A percentile compares a stretch with the other conserved stretches of the same genome.
Evolutionary conservation across 2,797 vertebrate genomes (phyloP).

Genomic region (Clarias fuscus): DNA sequence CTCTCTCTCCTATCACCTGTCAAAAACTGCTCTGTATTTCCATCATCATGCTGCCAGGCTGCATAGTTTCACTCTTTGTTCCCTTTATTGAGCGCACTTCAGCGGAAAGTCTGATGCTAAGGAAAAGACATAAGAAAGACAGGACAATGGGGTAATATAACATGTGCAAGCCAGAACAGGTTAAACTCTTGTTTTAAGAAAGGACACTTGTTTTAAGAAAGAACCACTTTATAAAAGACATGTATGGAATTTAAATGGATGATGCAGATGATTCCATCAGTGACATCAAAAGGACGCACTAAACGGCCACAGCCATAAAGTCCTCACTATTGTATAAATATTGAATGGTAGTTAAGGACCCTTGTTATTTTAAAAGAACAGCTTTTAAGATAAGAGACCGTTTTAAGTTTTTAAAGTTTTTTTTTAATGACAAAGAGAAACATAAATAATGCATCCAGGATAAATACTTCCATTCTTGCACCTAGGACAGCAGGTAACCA

Average conservation of each 20-base stretch:
- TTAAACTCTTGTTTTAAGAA: background rate
- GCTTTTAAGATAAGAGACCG: too few relatives aligned
- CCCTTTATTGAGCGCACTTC: slow-evolving; percentile 40
- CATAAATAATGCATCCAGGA: too few relatives aligned
- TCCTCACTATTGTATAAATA: too few relatives aligned
- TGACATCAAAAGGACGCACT: too few relatives aligned
- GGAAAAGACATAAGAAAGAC: slow-evolving; percentile 7
- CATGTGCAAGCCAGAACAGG: slow-evolving; percentile 15
- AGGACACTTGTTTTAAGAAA: background rate
- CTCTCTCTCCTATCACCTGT: slow-evolving; percentile 44
- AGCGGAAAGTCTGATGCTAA: slow-evolving; percentile 40
- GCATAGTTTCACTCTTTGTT: slow-evolving; percentile 58
- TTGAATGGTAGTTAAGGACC: too few relatives aligned
- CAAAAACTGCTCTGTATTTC: slow-evolving; percentile 58
- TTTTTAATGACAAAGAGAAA: too few relatives aligned
- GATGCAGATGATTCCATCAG: too few relatives aligned
- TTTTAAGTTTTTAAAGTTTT: too few relatives aligned
- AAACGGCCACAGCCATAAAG: too few relatives aligned
- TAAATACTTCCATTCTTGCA: too few relatives aligned
- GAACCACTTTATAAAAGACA: background rate
- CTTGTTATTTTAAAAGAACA: too few relatives aligned
- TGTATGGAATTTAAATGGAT: background rate
- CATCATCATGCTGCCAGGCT: slow-evolving; percentile 51
- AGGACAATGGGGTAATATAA: slow-evolving; percentile 11
- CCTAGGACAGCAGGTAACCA: too few relatives aligned